These are phyloP conservation scores for Toxonevra muliebris DNA, from an alignment of 2,888 invertebrate species.

Conservation along the genomic window DNA sequence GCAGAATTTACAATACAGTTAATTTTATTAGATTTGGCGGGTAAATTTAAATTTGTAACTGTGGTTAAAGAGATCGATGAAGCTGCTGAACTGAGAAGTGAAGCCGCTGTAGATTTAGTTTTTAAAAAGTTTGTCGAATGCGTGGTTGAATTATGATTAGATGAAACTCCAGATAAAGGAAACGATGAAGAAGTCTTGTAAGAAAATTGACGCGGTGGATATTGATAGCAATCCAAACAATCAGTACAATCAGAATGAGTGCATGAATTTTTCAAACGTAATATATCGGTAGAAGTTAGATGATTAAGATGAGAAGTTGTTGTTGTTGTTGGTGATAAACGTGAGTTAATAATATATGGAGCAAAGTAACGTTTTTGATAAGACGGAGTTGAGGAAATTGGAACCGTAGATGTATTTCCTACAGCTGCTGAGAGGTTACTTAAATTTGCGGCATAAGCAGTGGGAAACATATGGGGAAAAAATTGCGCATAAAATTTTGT, in stretches of 20 bases:
- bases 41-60: constrained; percentile 52
- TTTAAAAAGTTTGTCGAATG: constrained; percentile 24
- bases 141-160: constrained; percentile 9
- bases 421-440: not conserved
- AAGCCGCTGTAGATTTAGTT: constrained; percentile 32
- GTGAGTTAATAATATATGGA: constrained; percentile 48
- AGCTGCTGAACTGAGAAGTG: constrained; percentile 28
- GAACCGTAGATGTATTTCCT: not conserved
- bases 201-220: constrained; percentile 3
- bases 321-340: constrained; percentile 30
- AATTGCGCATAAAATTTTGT: constrained; percentile 61
- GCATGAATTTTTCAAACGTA: constrained; percentile 40
- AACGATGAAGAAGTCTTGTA: constrained; percentile 14
- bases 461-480: constrained; percentile 57
- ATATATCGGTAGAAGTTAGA: not conserved
- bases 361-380: constrained; percentile 56
- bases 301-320: constrained; percentile 1
- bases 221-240: constrained; percentile 52
- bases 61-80: constrained; percentile 51
- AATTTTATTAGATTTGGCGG: constrained; percentile 21
- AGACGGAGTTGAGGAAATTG: constrained; percentile 39
- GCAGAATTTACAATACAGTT: constrained; percentile 7
- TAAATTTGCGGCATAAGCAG: not conserved
- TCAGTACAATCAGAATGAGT: constrained; percentile 52
- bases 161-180: not conserved